Evolutionary conservation across 2,113 vertebrate genomes (phyloP).

Genomic region (Misgurnus mizolepis): DNA sequence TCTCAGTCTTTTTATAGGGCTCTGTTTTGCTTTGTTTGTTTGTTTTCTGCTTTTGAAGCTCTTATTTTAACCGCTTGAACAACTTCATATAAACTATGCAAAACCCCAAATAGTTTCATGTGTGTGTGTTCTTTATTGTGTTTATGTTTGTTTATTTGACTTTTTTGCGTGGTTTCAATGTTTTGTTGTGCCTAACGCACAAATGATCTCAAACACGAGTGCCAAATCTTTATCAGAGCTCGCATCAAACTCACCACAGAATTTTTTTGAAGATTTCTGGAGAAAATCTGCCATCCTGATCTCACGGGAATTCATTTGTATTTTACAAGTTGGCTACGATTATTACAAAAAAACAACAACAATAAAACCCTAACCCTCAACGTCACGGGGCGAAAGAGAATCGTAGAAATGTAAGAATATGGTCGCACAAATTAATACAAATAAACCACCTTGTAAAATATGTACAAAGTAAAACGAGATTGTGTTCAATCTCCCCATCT

Average conservation of each 20-base stretch:
- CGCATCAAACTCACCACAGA: constrained; percentile 8
- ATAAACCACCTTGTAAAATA: no score
- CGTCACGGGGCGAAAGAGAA: no score
- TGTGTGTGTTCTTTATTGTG: constrained; percentile 9
- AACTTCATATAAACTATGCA: not conserved
- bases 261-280: not conserved
- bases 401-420: no score
- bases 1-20: not conserved
- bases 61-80: not conserved
- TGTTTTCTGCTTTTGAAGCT: not conserved
- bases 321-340: no score
- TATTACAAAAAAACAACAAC: no score
- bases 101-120: not conserved
- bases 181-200: not conserved
- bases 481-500: no score
- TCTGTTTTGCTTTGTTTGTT: no score
- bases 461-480: no score
- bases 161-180: not conserved
- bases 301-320: no score
- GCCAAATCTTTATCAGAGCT: constrained; percentile 20
- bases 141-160: constrained; percentile 11
- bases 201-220: not conserved
- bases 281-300: not conserved
- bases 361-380: no score
- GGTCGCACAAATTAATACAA: no score